Evolutionary conservation across 2,797 vertebrate genomes (phyloP), one percentile per base, ranked within the genome.

Genomic region (Okamejei kenojei): DNA sequence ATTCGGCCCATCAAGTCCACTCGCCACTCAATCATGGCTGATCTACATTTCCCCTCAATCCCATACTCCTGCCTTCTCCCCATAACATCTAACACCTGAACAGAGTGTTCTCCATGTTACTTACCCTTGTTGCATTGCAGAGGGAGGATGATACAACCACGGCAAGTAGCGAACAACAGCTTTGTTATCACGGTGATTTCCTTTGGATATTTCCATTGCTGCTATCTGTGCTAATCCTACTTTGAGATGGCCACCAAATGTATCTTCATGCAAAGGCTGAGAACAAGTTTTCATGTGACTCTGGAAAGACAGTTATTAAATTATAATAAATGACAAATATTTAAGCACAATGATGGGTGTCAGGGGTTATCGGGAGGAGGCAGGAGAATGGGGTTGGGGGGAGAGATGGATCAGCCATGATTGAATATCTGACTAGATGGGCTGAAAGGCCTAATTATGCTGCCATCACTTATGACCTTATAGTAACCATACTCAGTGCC

Each of bases 271-370:
- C 93, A 99, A 95, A 0, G 99, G 98, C 95, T 99, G 99, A 94
- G 98, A 99, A 94, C 99, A 99, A 3, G 98, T 98, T 96, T 99
- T 99, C 99, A 99, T 99, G 95, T 99, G 99, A 95, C 97, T 99
- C 99, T 99, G 95, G 65, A 93, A 65, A 35, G 77, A 19, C 15
- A 58, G 81, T 58, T 29, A 58, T 82, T 68, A 81, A 73, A n/a
- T 73, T 63, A 38, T 45, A 65, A 68, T 82, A 38, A 45, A 35
- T 45, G 35, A 26, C 21, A 68, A 80, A 38, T n/a, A 68, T 21
- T 68, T 35, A 35, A 65, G 19, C 11, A 8, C 21, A 54, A 54
- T 54, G 45, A 54, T 5, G 5, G 45, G 45, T 54, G 5, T 54
- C 45, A 54, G 45, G 45, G 5, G 45, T 54, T 54, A 54, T 54